phyloP scores from a whole-genome alignment of 92 coral and sea anemone species.

The Galaxea fascicularis region DNA sequence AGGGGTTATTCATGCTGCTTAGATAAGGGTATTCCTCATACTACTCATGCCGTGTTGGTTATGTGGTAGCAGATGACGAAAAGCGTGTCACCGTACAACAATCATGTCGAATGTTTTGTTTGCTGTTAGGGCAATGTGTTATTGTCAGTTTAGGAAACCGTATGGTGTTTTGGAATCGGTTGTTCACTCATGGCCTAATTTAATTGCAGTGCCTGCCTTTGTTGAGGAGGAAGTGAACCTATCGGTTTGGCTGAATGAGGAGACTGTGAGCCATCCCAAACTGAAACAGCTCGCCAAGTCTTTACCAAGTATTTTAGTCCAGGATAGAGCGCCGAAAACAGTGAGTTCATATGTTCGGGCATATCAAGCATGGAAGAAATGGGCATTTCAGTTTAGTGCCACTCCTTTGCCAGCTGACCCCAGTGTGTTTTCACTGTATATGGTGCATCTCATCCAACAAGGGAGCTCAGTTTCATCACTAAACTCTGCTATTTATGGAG shows the following conservation, averaged over 20 bases:
- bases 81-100: not conserved
- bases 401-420: constrained; percentile 48
- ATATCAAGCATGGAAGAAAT: constrained; percentile 57
- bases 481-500: constrained; percentile 63
- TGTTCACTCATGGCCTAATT: not conserved
- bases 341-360: constrained; percentile 57
- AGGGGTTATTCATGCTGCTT: constrained; percentile 6
- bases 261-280: not conserved
- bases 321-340: constrained; percentile 67
- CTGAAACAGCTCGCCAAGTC: constrained; percentile 34
- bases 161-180: not conserved
- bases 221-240: constrained; percentile 3
- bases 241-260: constrained; percentile 7
- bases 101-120: not conserved
- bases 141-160: no score
- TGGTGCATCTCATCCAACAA: constrained; percentile 53
- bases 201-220: constrained; percentile 8
- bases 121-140: not conserved
- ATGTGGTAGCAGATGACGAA: not conserved
- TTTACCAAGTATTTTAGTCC: constrained; percentile 59
- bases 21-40: not conserved
- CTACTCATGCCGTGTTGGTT: no score
- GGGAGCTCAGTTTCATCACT: constrained; percentile 56
- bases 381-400: constrained; percentile 48
- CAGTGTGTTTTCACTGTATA: constrained; percentile 50